Evolutionary conservation across 2,888 invertebrate genomes (phyloP).

Genomic region (Dinocampus coccinellae): DNA sequence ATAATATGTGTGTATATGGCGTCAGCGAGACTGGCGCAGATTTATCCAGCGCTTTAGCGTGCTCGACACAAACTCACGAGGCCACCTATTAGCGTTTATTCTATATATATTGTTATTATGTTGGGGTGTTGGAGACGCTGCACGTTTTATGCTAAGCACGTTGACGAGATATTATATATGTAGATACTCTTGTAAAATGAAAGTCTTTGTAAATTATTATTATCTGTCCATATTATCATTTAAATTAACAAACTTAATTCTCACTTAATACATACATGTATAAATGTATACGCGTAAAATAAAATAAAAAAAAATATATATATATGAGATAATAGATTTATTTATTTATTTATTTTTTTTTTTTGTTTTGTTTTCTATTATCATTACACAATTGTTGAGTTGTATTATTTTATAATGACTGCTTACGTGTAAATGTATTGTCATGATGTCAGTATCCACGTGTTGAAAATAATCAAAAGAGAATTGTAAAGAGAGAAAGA

Average conservation of each 20-base stretch:
- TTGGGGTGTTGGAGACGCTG: constrained; percentile 46
- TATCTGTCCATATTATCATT: neutral
- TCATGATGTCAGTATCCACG: constrained; percentile 31
- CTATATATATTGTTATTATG: constrained; percentile 58
- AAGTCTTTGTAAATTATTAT: neutral
- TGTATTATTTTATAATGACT: neutral
- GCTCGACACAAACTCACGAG: constrained; percentile 41
- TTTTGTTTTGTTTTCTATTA: no score
- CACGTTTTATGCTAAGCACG: constrained; percentile 55
- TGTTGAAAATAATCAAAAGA: constrained; percentile 20
- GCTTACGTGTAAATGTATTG: neutral
- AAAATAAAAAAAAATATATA: no score
- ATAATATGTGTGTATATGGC: constrained; percentile 46
- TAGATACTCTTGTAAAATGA: neutral
- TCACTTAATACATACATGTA: neutral
- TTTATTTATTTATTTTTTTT: no score
- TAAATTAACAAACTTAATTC: neutral
- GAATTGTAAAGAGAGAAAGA: neutral
- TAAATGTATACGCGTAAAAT: no score
- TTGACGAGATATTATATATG: constrained; percentile 41
- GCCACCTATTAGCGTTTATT: constrained; percentile 58
- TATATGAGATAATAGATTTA: no score
- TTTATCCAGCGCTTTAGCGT: constrained; percentile 49
- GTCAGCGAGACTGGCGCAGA: constrained; percentile 52
- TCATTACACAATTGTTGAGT: no score